Evolutionary conservation across 2,113 vertebrate genomes (phyloP).

Genomic region (Apteryx owenii): DNA sequence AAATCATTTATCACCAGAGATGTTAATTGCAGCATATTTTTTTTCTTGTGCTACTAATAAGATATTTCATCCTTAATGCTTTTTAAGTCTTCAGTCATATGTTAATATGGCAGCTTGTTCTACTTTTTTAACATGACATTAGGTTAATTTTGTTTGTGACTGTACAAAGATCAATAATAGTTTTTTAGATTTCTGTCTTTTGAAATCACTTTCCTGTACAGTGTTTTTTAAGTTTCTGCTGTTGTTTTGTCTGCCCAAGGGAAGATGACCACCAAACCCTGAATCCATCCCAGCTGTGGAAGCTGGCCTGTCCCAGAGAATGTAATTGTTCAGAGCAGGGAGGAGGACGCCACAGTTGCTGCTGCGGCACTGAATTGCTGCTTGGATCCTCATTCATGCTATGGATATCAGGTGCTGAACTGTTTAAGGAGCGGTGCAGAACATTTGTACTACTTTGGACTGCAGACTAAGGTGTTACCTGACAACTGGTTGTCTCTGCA

Average conservation of each 20-base stretch:
- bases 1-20: not conserved
- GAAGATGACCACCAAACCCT: not conserved
- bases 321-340: not conserved
- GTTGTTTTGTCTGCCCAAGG: not conserved
- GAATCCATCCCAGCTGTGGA: not conserved
- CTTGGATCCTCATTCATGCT: not conserved
- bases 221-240: not conserved
- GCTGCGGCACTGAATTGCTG: not conserved
- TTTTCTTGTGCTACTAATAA: not conserved
- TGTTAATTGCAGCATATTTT: not conserved
- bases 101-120: not conserved
- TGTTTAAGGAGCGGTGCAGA: not conserved
- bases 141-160: not conserved
- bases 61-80: not conserved
- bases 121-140: not conserved
- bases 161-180: not conserved
- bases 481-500: not conserved
- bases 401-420: not conserved
- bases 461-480: not conserved
- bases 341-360: not conserved
- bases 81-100: not conserved
- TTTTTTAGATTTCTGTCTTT: not conserved
- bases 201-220: not conserved
- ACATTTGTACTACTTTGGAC: not conserved
- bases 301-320: not conserved